A percentile compares a stretch with the other conserved stretches of the same genome.
These are phyloP conservation scores for Cataglyphis cursor DNA, from an alignment of 2,888 invertebrate genomes.

Conservation along the genomic window DNA sequence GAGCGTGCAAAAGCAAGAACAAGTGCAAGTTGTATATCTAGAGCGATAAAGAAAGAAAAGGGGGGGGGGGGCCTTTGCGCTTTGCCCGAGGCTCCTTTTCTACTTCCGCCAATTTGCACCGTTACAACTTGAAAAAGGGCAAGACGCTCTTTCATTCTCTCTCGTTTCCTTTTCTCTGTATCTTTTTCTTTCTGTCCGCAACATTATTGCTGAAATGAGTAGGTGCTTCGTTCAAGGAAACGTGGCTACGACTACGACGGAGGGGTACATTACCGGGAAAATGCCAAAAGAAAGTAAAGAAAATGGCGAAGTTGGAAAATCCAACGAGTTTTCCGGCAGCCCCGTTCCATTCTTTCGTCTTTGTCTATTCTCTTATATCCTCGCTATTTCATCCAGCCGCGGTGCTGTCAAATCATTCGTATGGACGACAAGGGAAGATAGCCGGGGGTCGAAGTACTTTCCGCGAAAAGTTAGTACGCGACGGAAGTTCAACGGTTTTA, in stretches of 20 bases:
- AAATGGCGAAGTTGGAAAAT: conserved; percentile 71
- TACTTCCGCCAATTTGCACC: conserved; percentile 55
- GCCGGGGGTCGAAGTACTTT: conserved; percentile 35
- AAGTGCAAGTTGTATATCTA: conserved; percentile 47
- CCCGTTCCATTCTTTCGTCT: conserved; percentile 40
- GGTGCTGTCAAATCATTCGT: conserved; percentile 73
- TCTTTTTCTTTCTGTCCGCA: conserved; percentile 46
- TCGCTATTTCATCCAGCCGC: conserved; percentile 67
- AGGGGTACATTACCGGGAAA: conserved; percentile 36
- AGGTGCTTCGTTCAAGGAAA: conserved; percentile 56
- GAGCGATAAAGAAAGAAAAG: conserved; percentile 17
- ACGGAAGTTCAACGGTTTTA: conserved; percentile 71
- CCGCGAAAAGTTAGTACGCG: conserved; percentile 67
- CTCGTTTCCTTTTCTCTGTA: not conserved
- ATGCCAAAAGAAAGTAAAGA: conserved; percentile 65
- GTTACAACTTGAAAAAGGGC: conserved; percentile 41
- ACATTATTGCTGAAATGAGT: conserved; percentile 69
- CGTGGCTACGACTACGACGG: conserved; percentile 18
- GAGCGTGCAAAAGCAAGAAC: conserved; percentile 62
- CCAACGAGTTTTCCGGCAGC: conserved; percentile 65
- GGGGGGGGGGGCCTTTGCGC: conserved; percentile 35
- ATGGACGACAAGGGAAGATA: conserved; percentile 57
- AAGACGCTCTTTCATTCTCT: conserved; percentile 13
- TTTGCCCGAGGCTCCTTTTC: conserved; percentile 38
- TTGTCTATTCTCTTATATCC: conserved; percentile 58